Base-by-base conservation (phyloP, 1,140 invertebrate genomes). In the Papilio aristodemus region DNA sequence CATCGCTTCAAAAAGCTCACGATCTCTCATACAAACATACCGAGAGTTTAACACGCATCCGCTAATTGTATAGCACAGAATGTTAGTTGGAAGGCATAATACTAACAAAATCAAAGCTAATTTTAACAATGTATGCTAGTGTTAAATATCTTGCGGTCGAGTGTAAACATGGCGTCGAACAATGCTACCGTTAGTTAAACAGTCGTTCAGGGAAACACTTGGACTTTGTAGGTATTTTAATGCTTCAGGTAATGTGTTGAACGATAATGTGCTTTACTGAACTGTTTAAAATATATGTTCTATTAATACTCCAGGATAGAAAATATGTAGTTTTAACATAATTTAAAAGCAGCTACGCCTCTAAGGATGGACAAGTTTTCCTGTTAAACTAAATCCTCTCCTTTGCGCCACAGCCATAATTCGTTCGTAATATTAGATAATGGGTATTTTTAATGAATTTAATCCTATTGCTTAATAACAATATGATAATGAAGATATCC, bases 91-190 rank as follows among this genome's bases (percentile, higher is more conserved):
- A 78, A 80, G 62, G 74, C 77, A 76, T 78, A 82, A 78, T 80
- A 75, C 78, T 72, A 69, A 75, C 58, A 73, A 74, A 79, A 83
- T 83, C 64, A 60, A 75, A 77, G 84, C 81, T 79, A 84, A 88
- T 80, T 83, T 84, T 83, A 83, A 80, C 81, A 80, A 75, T 75
- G 77, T 68, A 78, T 71, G 77, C 71, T 81, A 79, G 75, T 79
- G 80, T 83, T 83, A 79, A 81, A 72, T 77, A 77, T 75, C 71
- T 68, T 71, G 67, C 64, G 74, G 63, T 68, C 76, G 72, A 75
- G 71, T 78, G 79, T 84, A 85, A 85, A 86, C 84, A 86, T 71
- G 27, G 74, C 64, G 74, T 69, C 71, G 71, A 71, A 85, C 80
- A 83, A 78, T 84, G 76, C 74, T 66, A 71, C 73, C 71, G 77